Evolutionary conservation across 1,140 invertebrate species (phyloP), one percentile per base, ranked within the genome.

Genomic region (Solenopsis invicta): DNA sequence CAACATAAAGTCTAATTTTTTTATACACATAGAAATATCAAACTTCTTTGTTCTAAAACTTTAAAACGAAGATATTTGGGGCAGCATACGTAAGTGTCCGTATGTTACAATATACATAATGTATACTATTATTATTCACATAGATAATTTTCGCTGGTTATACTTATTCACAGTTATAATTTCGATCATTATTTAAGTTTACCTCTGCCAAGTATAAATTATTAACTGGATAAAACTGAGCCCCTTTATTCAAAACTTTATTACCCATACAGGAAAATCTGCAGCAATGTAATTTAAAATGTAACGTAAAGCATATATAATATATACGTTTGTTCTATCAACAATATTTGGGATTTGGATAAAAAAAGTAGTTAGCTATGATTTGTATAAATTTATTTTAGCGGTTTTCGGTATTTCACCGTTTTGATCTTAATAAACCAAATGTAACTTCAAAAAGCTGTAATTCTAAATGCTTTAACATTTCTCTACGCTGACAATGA

Each of bases 301-400:
- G 54, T 10, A 37, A 77, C 21, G 24, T 59, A 50, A 59, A 41
- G 3, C 41, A 41, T 48, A 9, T 64, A 50, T 5, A 45, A 86
- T 90, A 93, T 92, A 93, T 87, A 91, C 93, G 89, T 91, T 90
- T 85, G 87, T 92, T 91, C 90, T 80, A 92, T 90, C 77, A 92
- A 93, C 88, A 90, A 92, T 91, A 75, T 48, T 45, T 62, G 89
- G 93, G 91, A 93, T 88, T 91, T 93, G 45, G 89, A 90, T 92
- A 85, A 92, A 93, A 93, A 88, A 85, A 81, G 61, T 3, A 67
- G 87, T 62, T 91, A 84, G 24, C 76, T 50, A 89, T 86, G 29
- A 75, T 71, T 86, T 75, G 48, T 88, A 67, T 71, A 81, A 61
- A 72, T 90, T 90, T 90, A 90, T 89, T 89, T 66, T 50, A 88